Evolutionary conservation across 2,797 vertebrate species (phyloP), one percentile per base, ranked within the genome.

Genomic region (Picus viridis): DNA sequence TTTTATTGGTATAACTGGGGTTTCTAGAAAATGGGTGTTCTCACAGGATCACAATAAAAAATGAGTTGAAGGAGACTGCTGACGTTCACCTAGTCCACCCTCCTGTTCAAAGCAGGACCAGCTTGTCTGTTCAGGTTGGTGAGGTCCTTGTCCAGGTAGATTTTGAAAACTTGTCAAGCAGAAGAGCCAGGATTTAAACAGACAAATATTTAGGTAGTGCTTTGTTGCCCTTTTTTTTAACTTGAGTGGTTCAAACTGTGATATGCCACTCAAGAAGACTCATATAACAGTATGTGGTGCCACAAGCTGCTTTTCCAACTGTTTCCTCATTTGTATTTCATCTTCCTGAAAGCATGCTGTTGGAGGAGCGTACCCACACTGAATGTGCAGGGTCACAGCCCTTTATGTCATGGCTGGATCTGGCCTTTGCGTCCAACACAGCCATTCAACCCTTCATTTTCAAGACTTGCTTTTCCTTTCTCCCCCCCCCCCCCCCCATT

Each of bases 401-500:
- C 5, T 72, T 83, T 63, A 57, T 56, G 24, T 36, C 24, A 64
- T 12, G 1, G 2, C 47, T 90, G 36, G 23, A 71, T 76, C 36
- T 81, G 41, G 12, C 53, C 22, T 76, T 81, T 23, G 19, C 18
- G 61, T 27, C 7, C 47, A 88, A 61, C 7, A 43, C 1, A 71
- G 24, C 11, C 27, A 81, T 63, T 86, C 30, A 54, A 39, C 4
- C 11, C 22, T 75, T 45, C 54, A 6, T 87, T 89, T 93, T 82
- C 18, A 71, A 89, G 30, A 71, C 5, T 62, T 75, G 63, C 7
- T 70, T 30, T 24, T 18, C 20, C 18, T 65, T 57, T 54, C 17
- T 9, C 2, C 5, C 8, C 2, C 13, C 32, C 3, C 6, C 10
- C 2, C 15, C 32, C 6, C 10, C 6, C 36, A 30, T 67, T 84